These are phyloP conservation scores for Rhagoletis pomonella DNA, from an alignment of 1,140 invertebrate species.

Conservation along the genomic window DNA sequence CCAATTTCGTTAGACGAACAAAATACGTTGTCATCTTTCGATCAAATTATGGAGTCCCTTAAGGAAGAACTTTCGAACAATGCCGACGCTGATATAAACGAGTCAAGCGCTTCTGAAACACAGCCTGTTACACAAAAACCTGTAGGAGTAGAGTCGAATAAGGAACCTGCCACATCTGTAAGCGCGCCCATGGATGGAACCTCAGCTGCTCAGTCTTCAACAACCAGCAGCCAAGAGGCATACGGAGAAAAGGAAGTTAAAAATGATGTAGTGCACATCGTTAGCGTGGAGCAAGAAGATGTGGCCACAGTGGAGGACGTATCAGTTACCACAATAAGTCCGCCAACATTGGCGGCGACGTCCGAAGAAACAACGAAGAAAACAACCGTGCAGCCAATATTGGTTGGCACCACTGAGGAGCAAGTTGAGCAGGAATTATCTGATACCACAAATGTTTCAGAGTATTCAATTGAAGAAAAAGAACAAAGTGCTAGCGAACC, in stretches of 20 bases:
- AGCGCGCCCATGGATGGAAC: neutral
- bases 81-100: neutral
- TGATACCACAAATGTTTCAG: neutral
- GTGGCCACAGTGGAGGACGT: no score
- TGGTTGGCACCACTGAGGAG: neutral
- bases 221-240: neutral
- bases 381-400: neutral
- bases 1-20: constrained; percentile 10
- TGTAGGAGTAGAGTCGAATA: neutral
- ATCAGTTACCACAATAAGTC: neutral
- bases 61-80: constrained; percentile 45
- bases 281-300: neutral
- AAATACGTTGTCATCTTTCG: constrained; percentile 44
- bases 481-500: neutral
- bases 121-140: neutral
- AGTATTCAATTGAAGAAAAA: constrained; percentile 29
- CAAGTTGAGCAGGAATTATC: neutral
- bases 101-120: neutral
- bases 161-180: neutral
- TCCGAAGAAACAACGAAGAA: neutral
- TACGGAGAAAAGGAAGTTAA: neutral
- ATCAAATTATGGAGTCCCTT: constrained; percentile 55
- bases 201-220: neutral
- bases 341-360: neutral
- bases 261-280: neutral